Percentiles rank a stretch among this genome's conserved stretches.
These are phyloP conservation scores for Charina bottae DNA, from an alignment of 2,113 vertebrate species.

Conservation along the genomic window DNA sequence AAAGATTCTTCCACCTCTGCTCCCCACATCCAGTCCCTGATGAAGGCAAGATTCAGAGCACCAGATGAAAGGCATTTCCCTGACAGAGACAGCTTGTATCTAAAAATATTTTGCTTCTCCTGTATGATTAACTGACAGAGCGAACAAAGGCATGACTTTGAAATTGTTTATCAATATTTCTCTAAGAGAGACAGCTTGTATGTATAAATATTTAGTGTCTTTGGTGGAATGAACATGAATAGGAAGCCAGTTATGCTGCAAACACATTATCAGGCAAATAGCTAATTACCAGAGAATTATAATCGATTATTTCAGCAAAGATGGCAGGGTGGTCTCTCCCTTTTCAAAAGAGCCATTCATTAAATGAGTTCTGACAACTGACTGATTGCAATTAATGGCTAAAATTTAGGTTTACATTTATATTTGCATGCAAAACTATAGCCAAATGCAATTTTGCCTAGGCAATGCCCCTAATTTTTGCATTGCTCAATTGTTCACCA, in stretches of 20 bases:
- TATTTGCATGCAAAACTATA: constrained; percentile 9
- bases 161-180: constrained; percentile 62
- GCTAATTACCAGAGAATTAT: constrained; percentile 48
- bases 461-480: not conserved
- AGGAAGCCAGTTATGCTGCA: constrained; percentile 43
- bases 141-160: constrained; percentile 54
- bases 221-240: constrained; percentile 53
- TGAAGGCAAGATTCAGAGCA: constrained; percentile 52
- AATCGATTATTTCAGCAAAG: constrained; percentile 60
- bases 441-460: constrained; percentile 1
- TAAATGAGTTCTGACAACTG: constrained; percentile 59
- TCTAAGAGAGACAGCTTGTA: constrained; percentile 50
- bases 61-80: constrained; percentile 62
- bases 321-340: not conserved
- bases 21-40: constrained; percentile 48
- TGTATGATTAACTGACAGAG: constrained; percentile 58
- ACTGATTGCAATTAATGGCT: constrained; percentile 45
- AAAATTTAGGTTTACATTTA: constrained; percentile 43
- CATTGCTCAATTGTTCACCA: not conserved
- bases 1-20: constrained; percentile 52
- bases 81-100: constrained; percentile 58
- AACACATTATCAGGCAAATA: constrained; percentile 43
- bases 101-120: constrained; percentile 62
- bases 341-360: constrained; percentile 56
- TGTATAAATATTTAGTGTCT: constrained; percentile 65